These are phyloP conservation scores for Drosophila rellima DNA, from an alignment of 2,888 invertebrate species.

Conservation along the genomic window DNA sequence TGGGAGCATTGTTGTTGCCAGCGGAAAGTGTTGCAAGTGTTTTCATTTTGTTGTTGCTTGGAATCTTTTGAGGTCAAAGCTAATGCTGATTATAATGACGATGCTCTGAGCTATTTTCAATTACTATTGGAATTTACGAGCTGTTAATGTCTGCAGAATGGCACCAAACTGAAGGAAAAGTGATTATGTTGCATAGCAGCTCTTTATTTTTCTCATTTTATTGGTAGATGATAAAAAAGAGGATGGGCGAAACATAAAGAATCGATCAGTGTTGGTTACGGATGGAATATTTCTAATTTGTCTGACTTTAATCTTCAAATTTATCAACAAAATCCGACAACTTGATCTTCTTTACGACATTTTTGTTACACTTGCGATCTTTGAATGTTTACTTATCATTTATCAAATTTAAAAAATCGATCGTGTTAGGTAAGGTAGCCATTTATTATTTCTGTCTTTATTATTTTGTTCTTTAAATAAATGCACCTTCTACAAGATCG, in stretches of 20 bases:
- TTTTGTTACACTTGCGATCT: neutral
- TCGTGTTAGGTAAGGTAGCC: neutral
- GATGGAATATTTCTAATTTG: neutral
- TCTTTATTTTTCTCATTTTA: neutral
- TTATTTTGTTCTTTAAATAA: too few relatives aligned
- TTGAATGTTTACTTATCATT: neutral
- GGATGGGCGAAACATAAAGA: neutral
- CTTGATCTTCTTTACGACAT: neutral
- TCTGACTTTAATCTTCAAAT: neutral
- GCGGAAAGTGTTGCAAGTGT: slow-evolving; percentile 67
- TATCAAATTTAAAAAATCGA: too few relatives aligned
- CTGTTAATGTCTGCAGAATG: slow-evolving; percentile 43
- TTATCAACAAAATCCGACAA: neutral
- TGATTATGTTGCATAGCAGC: neutral
- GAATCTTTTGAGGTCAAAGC: slow-evolving; percentile 70
- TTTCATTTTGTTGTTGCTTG: slow-evolving; percentile 8
- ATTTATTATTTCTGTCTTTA: neutral
- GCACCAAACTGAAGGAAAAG: neutral
- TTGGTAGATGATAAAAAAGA: neutral
- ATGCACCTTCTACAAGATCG: neutral
- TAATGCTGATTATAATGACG: slow-evolving; percentile 49
- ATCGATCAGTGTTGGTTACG: neutral
- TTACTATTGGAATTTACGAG: slow-evolving; percentile 33
- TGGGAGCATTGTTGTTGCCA: slow-evolving; percentile 33
- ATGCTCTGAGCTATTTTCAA: slow-evolving; percentile 23